These are phyloP conservation scores for Dryomyza anilis DNA, from an alignment of 2,888 invertebrate species.

Conservation along the genomic window DNA sequence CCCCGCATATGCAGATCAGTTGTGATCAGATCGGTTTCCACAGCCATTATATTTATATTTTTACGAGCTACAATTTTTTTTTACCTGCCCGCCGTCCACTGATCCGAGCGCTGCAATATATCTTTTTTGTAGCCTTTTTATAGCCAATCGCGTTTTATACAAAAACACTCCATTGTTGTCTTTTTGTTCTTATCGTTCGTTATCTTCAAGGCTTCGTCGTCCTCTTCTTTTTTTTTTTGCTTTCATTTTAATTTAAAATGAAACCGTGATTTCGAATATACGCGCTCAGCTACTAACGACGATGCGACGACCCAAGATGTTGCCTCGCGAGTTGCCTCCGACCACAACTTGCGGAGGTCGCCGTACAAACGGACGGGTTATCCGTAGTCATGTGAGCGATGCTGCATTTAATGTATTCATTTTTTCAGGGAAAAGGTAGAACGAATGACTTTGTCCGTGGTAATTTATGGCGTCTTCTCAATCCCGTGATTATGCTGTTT, in stretches of 20 bases:
- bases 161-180: constrained; percentile 27
- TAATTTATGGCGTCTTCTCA: constrained; percentile 47
- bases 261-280: constrained; percentile 51
- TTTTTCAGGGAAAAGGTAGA: constrained; percentile 32
- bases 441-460: constrained; percentile 54
- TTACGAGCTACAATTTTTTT: constrained; percentile 31
- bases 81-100: constrained; percentile 24
- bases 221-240: constrained; percentile 25
- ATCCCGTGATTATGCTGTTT: constrained; percentile 20
- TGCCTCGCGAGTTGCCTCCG: constrained; percentile 12
- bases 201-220: background rate
- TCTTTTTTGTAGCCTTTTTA: constrained; percentile 58
- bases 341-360: background rate
- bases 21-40: constrained; percentile 9
- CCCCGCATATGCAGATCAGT: background rate
- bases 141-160: constrained; percentile 47
- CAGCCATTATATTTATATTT: constrained; percentile 46
- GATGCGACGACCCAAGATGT: constrained; percentile 21
- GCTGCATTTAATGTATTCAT: constrained; percentile 32
- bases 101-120: constrained; percentile 53
- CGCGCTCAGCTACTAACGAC: constrained; percentile 34
- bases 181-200: constrained; percentile 34
- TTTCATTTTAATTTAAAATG: constrained; percentile 48
- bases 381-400: constrained; percentile 20
- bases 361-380: constrained; percentile 5